These are phyloP conservation scores for Molossus alvarezi DNA, from an alignment of 2,797 vertebrate species.

Conservation along the genomic window DNA sequence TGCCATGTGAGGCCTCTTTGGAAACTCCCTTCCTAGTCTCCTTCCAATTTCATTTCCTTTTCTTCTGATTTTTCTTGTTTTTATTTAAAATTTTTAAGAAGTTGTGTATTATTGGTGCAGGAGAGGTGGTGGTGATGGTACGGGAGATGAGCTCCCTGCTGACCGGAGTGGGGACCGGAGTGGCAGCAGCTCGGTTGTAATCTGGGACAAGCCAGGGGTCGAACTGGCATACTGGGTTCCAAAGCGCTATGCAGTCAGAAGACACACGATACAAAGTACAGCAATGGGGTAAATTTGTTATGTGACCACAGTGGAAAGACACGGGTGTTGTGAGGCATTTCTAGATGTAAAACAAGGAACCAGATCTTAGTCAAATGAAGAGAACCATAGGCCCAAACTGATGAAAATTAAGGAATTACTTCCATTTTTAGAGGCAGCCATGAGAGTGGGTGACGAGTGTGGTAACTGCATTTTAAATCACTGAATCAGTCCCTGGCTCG, in stretches of 20 bases:
- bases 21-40: background rate
- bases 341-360: background rate
- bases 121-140: background rate
- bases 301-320: background rate
- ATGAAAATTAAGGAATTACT: background rate
- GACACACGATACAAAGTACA: background rate
- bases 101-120: background rate
- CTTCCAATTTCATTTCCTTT: background rate
- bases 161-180: background rate
- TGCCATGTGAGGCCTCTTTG: background rate
- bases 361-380: background rate
- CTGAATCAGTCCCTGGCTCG: background rate
- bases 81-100: background rate
- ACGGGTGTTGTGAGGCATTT: background rate
- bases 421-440: background rate
- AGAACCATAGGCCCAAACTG: background rate
- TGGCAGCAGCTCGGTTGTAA: background rate
- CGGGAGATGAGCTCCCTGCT: background rate
- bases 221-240: background rate
- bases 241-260: slow-evolving; percentile 53
- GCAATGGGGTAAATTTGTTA: background rate
- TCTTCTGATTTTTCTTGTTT: background rate
- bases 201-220: slow-evolving; percentile 28
- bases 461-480: background rate
- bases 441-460: background rate